A percentile compares a stretch with the other conserved stretches of the same genome.
phyloP scores from a whole-genome alignment of 2,113 vertebrate genomes.

The Siniperca knerii region DNA sequence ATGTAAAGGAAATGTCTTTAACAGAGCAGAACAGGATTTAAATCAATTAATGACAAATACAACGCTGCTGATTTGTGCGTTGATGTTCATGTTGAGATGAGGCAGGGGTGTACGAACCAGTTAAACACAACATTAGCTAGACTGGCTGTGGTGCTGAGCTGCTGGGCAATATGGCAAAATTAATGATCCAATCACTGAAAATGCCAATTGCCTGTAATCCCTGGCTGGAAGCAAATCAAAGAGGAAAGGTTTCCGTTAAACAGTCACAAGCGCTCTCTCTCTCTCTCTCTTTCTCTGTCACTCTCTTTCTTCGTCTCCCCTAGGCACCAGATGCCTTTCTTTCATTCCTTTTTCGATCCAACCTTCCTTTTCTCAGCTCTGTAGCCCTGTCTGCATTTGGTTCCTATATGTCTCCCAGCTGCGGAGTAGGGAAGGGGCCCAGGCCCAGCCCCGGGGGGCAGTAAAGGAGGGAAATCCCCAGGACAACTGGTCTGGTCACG shows the following conservation, averaged over 20 bases:
- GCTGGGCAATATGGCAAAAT: conserved; percentile 71
- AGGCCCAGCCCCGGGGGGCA: conserved; percentile 77
- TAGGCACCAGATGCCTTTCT: conserved; percentile 96
- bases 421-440: conserved; percentile 88
- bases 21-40: conserved; percentile 15
- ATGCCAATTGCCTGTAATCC: conserved; percentile 87
- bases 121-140: conserved; percentile 50
- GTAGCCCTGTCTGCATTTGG: conserved; percentile 67
- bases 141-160: conserved; percentile 57
- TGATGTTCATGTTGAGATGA: conserved; percentile 35
- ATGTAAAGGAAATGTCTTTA: conserved; percentile 20
- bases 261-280: conserved; percentile 86
- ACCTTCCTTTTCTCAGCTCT: conserved; percentile 72
- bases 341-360: conserved; percentile 81
- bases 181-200: conserved; percentile 84
- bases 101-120: conserved; percentile 31
- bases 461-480: conserved; percentile 89
- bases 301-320: conserved; percentile 64
- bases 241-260: conserved; percentile 87
- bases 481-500: conserved; percentile 99
- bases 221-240: conserved; percentile 85
- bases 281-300: conserved; percentile 69
- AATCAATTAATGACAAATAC: conserved; percentile 18
- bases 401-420: conserved; percentile 88
- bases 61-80: conserved; percentile 14